A percentile compares a stretch with the other conserved stretches of the same genome.
phyloP scores from a whole-genome alignment of 2,113 vertebrate genomes.

The Sinocyclocheilus anshuiensis region DNA sequence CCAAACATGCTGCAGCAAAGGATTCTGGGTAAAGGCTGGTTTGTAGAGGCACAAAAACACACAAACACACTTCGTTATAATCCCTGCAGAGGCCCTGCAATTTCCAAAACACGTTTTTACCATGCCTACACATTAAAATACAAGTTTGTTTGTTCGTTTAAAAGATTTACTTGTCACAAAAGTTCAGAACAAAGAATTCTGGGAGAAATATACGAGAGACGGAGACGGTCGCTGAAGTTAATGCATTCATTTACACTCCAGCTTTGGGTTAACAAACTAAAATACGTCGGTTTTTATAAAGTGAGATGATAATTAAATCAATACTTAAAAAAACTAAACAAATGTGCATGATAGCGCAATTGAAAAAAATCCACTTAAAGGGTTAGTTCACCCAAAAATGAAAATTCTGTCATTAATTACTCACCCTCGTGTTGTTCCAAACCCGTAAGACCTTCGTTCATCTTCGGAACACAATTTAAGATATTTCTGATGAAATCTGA shows the following conservation, averaged over 20 bases:
- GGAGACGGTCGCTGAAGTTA: neutral
- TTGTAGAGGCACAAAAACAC: conserved; percentile 6
- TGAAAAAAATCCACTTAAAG: neutral
- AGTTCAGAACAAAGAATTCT: conserved; percentile 19
- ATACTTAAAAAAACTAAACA: neutral
- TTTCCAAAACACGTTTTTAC: neutral
- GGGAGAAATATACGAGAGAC: neutral
- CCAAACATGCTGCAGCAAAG: conserved; percentile 27
- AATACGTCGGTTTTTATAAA: neutral
- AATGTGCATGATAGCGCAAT: neutral
- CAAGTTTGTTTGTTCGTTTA: neutral
- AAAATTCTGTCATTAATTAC: too few species aligned
- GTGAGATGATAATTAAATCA: neutral
- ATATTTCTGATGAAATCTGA: too few species aligned
- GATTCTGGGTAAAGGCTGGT: conserved; percentile 23
- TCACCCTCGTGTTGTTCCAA: too few species aligned
- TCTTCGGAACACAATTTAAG: too few species aligned
- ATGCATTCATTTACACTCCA: neutral
- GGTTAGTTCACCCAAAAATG: too few species aligned
- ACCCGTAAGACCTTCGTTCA: too few species aligned
- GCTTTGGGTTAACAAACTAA: neutral
- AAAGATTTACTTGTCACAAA: neutral
- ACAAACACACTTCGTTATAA: neutral
- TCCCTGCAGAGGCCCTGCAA: conserved; percentile 7
- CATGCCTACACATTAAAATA: neutral